Base-by-base conservation (phyloP, 1,140 invertebrate genomes). In the Aricia agestis region DNA sequence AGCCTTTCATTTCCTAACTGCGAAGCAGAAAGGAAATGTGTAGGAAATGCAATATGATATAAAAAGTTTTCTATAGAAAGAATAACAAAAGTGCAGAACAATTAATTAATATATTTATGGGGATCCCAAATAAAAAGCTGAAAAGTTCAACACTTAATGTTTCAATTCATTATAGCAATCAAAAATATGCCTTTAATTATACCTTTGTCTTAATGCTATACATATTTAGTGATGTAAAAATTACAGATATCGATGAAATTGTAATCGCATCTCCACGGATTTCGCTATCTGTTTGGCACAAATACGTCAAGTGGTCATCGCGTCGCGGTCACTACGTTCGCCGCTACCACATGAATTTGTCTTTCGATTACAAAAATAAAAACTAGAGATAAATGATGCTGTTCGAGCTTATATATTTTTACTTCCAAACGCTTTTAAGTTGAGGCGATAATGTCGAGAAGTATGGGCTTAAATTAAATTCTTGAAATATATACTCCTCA, bases 251-350 rank as follows among this genome's bases (percentile, higher is more conserved):
- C 42, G 66, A 19, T 42, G 19, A 19, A 67, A 45, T 18, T 67
- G 15, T 41, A 67, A 67, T 17, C n/a, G 10, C 17, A 63, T 73
- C 78, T 80, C 77, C 66, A 80, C 66, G 72, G 59, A 19, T 76
- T 72, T 70, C 71, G 9, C 31, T 79, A 73, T 67, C 32, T 76
- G 63, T 63, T 74, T 77, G 76, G 72, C 75, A 80, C 73, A 80
- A 74, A 78, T 78, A 80, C 75, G 77, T 78, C 78, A 77, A 76
- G 66, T 73, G 72, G 69, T 45, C 71, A 70, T 68, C 69, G 70
- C 67, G 70, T 67, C 67, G 68, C 74, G 70, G 70, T 75, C 72
- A 45, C 69, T 70, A 67, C 68, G 58, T 67, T 78, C 41, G 67
- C 68, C 67, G 66, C 65, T 57, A 73, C 73, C 58, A 73, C 45